A percentile compares a stretch with the other conserved stretches of the same genome.
Evolutionary conservation across 2,888 invertebrate species (phyloP).

Genomic region (Cyclophora punctaria): DNA sequence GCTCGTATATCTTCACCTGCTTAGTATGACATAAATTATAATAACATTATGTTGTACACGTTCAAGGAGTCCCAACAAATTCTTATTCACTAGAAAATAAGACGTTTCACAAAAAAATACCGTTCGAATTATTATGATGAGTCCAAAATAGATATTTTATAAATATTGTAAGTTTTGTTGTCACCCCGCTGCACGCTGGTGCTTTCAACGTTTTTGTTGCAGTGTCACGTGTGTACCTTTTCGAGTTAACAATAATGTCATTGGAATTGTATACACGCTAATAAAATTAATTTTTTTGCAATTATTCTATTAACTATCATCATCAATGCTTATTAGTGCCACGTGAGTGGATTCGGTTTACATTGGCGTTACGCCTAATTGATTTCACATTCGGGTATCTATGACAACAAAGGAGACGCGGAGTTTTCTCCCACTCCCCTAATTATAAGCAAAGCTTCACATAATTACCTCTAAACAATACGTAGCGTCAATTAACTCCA

Average conservation of each 20-base stretch:
- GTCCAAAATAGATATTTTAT: slow-evolving; percentile 43
- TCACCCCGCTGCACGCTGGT: slow-evolving; percentile 31
- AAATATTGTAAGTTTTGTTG: slow-evolving; percentile 45
- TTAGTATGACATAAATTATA: slow-evolving; percentile 75
- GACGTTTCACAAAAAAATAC: slow-evolving; percentile 60
- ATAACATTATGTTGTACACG: slow-evolving; percentile 73
- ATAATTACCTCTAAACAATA: slow-evolving; percentile 61
- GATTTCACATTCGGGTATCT: too few species aligned
- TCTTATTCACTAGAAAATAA: slow-evolving; percentile 70
- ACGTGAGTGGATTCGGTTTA: too few species aligned
- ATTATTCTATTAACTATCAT: too few species aligned
- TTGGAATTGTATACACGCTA: too few species aligned
- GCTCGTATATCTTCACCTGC: slow-evolving; percentile 74
- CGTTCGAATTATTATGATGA: slow-evolving; percentile 53
- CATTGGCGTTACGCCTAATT: too few species aligned
- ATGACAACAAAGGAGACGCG: slow-evolving; percentile 28
- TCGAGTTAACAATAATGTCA: too few species aligned
- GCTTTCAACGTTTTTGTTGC: too few species aligned
- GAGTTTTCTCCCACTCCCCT: slow-evolving; percentile 29
- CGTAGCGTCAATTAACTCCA: slow-evolving; percentile 54
- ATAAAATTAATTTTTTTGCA: too few species aligned
- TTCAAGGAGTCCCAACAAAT: slow-evolving; percentile 71
- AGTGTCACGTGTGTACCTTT: too few species aligned
- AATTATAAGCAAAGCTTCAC: slow-evolving; percentile 43
- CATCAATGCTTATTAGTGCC: too few species aligned